Conservation (phyloP, 2,113 vertebrate genomes). For the Anhinga rufa region DNA sequence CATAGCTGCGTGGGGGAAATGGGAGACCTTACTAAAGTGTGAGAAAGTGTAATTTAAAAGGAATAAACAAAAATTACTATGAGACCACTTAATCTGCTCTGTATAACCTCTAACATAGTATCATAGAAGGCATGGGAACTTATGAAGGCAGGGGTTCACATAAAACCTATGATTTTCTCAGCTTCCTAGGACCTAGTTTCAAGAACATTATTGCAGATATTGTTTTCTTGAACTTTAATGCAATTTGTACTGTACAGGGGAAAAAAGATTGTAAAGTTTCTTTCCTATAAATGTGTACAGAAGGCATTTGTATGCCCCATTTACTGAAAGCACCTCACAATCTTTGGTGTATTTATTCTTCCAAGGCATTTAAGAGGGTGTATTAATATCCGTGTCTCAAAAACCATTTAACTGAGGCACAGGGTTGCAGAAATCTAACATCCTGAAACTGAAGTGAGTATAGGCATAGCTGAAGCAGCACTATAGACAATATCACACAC, state of each 20-base stretch:
- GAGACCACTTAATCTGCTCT: not conserved
- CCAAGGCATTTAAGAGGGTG: not conserved
- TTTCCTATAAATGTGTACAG: not conserved
- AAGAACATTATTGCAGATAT: slow-evolving; percentile 3
- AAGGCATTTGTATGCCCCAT: not conserved
- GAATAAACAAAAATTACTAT: slow-evolving; percentile 28
- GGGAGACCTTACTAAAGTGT: not conserved
- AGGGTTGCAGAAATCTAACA: not conserved
- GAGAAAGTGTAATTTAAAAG: slow-evolving; percentile 36
- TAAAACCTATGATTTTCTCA: slow-evolving; percentile 33
- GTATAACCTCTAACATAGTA: not conserved
- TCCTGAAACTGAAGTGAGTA: not conserved
- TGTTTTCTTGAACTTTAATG: slow-evolving; percentile 7
- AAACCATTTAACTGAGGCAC: not conserved
- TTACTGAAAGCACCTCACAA: not conserved
- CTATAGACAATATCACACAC: not conserved
- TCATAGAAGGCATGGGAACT: slow-evolving; percentile 3
- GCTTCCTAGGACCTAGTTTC: not conserved
- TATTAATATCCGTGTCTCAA: not conserved
- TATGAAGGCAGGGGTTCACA: not conserved
- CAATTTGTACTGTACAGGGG: not conserved
- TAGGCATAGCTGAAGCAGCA: not conserved
- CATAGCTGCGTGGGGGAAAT: slow-evolving; percentile 17
- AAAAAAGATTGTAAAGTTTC: not conserved
- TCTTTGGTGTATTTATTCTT: not conserved